These are phyloP conservation scores for Drosophila koepferae DNA, from an alignment of 2,888 invertebrate genomes.

Conservation along the genomic window DNA sequence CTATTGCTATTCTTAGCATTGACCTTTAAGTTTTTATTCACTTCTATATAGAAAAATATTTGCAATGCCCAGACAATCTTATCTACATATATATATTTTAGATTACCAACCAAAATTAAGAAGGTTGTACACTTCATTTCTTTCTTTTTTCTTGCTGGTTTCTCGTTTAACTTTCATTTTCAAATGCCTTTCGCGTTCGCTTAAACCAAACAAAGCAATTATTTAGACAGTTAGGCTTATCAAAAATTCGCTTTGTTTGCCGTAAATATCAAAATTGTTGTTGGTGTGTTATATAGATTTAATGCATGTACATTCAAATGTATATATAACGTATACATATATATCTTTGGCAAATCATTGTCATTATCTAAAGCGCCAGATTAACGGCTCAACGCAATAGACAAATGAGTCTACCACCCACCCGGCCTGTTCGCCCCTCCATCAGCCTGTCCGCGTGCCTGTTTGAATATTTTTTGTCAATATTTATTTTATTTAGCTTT, in stretches of 20 bases:
- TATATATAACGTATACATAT: conserved; percentile 28
- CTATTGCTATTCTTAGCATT: not conserved
- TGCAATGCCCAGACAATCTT: conserved; percentile 65
- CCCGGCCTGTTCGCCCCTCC: not conserved
- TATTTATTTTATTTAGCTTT: conserved; percentile 71
- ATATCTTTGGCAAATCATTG: conserved; percentile 57
- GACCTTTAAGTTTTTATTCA: conserved; percentile 4
- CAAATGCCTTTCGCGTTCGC: conserved; percentile 17
- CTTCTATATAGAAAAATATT: conserved; percentile 22
- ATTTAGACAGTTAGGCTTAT: conserved; percentile 53
- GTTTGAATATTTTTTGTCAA: conserved; percentile 40
- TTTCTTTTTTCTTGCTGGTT: not conserved
- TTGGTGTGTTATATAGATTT: conserved; percentile 25
- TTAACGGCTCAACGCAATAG: conserved; percentile 67
- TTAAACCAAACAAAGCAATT: conserved; percentile 45
- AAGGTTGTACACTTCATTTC: conserved; percentile 27
- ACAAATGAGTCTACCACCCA: conserved; percentile 58
- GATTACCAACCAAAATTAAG: conserved; percentile 27
- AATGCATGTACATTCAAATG: conserved; percentile 17
- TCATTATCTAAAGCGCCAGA: conserved; percentile 77
- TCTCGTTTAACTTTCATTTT: conserved; percentile 32
- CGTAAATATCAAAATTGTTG: conserved; percentile 57
- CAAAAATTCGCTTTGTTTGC: conserved; percentile 60
- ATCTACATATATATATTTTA: conserved; percentile 22
- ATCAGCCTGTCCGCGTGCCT: not conserved